phyloP scores from a whole-genome alignment of 2,797 vertebrate genomes.

The Fratercula arctica region DNA sequence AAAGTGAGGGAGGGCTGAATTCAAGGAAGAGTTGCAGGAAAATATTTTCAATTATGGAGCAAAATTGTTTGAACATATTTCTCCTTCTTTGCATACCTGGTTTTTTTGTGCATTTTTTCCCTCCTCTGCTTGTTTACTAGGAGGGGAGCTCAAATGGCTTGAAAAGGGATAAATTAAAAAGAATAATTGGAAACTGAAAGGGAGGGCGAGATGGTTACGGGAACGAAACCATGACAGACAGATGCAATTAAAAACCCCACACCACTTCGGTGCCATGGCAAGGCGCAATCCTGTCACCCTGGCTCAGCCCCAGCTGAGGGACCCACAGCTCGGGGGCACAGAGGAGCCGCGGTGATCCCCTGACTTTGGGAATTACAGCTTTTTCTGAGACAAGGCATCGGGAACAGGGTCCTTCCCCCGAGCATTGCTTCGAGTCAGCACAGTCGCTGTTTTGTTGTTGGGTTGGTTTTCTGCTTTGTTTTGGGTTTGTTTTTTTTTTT shows the following conservation, averaged over 20 bases:
- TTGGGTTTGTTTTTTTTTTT: not conserved
- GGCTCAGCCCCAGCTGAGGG: not conserved
- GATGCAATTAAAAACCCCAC: not conserved
- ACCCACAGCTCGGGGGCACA: fast-evolving
- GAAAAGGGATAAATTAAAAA: not conserved
- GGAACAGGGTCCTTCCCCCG: not conserved
- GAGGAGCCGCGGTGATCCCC: not conserved
- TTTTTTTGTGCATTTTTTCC: not conserved
- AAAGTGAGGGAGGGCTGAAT: not conserved
- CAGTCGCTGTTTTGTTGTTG: too few relatives aligned
- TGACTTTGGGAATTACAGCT: not conserved
- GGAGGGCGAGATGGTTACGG: not conserved
- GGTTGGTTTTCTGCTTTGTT: not conserved
- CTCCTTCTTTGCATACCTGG: not conserved
- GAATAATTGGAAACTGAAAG: not conserved
- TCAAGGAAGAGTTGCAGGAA: not conserved
- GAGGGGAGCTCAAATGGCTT: not conserved
- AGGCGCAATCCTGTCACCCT: not conserved
- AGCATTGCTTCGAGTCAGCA: not conserved
- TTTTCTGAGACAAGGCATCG: too few relatives aligned
- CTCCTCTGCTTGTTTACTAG: not conserved
- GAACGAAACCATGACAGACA: not conserved
- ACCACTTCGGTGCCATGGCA: not conserved
- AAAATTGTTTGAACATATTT: not conserved
- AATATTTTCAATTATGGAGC: not conserved